Base-by-base conservation (phyloP, 2,797 vertebrate genomes). In the Heterohyrax brucei region DNA sequence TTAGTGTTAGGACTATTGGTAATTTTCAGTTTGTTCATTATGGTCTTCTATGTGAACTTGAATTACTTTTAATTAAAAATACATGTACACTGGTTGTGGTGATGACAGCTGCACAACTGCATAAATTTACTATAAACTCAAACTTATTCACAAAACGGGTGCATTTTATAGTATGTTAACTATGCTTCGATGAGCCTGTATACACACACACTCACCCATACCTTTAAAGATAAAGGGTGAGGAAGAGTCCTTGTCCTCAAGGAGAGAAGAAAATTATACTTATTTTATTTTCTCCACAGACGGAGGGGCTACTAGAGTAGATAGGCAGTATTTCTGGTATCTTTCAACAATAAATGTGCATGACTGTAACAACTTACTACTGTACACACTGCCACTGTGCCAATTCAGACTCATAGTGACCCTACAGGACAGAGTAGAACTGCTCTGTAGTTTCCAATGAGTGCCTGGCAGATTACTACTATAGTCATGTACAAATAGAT, bases 11-110 rank as follows among this genome's bases (percentile, higher is more conserved):
- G 19, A 56, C 13, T 61, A 89, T 21, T 80, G 26, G 28, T 68
- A 13, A 30, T 4, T 89, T 77, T 66, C 22, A 80, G 30, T 86
- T 92, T 76, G 26, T 75, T 87, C 68, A 70, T 59, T 81, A 82
- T 2, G 14, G 3, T 80, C 9, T 72, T 75, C 68, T 89, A 33
- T 8, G 12, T 33, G 30, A 92, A 62, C 9, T 59, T 46, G 10
- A 68, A 64, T 75, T 44, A 53, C 33, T 94, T 91, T 93, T 79
- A 87, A 73, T 72, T 75, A 92, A 86, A 83, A 91, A 70, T 48
- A 53, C 10, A 89, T 4, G 48, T 39, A 68, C 81, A 64, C 8
- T 75, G 62, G 33, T 0, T 79, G 24, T 50, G n/a, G n/a, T 75
- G 24, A 4, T 78, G 24, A 87, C 1, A 53, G 12, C 12, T 72